Base-by-base conservation (phyloP, 2,888 invertebrate species). In the Pterostichus niger region DNA sequence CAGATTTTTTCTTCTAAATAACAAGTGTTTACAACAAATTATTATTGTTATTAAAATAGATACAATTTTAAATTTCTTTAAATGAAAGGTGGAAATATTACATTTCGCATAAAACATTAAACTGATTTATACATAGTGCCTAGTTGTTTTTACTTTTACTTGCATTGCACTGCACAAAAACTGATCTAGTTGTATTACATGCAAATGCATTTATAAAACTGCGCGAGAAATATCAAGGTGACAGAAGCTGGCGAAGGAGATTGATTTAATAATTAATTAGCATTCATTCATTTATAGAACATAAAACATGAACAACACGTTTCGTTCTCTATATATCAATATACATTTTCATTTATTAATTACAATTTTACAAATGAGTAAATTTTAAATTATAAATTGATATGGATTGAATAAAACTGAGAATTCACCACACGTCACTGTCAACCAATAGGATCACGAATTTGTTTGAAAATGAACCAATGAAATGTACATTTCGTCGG, bases 321-420 rank as follows among this genome's bases (percentile, higher is more conserved):
- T 31, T 13, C 64, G n/a, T 64, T 64, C n/a, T 64, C 11, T 13
- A 52, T 24, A 24, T 17, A 61, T 31, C 10, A 24, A 9, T 54
- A n/a, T 11, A 9, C 15, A 56, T 56, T 17, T 56, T 10, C 13
- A 6, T 59, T 59, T 24, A 15, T 52, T n/a, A n/a, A 5, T 40
- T 40, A 40, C 40, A 89, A 46, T 24, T 24, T 24, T 24, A 24
- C 24, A 24, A 24, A 24, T 24, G n/a, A n/a, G n/a, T n/a, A n/a
- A n/a, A n/a, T n/a, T n/a, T n/a, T n/a, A n/a, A n/a, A n/a, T n/a
- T n/a, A n/a, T n/a, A n/a, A n/a, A n/a, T n/a, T n/a, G n/a, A n/a
- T n/a, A n/a, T n/a, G n/a, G n/a, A n/a, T n/a, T n/a, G n/a, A n/a
- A n/a, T n/a, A n/a, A n/a, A n/a, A n/a, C n/a, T n/a, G n/a, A n/a